Evolutionary conservation across 2,888 invertebrate species (phyloP).

Genomic region (Synergus umbraculus): DNA sequence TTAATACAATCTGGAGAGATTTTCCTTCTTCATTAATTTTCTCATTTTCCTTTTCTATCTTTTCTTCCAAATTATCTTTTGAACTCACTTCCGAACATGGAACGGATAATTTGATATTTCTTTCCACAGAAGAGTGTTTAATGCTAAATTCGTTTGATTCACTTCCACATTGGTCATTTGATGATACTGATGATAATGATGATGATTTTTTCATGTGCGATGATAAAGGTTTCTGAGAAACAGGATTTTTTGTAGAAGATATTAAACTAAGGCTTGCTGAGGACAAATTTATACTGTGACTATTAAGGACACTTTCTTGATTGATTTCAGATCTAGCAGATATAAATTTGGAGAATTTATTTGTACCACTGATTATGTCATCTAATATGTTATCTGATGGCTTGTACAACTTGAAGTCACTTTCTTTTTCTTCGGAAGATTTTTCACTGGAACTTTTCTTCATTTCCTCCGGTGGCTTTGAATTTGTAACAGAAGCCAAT

Average conservation of each 20-base stretch:
- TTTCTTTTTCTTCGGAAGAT: not conserved
- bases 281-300: constrained; percentile 20
- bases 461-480: not conserved
- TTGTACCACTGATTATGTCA: not conserved
- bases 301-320: not conserved
- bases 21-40: not conserved
- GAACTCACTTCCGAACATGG: not conserved
- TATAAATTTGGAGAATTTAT: not conserved
- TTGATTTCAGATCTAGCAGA: not conserved
- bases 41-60: not conserved
- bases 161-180: not conserved
- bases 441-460: not conserved
- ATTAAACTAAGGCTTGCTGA: constrained; percentile 9
- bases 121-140: constrained; percentile 6
- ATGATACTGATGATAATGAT: not conserved
- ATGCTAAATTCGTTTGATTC: constrained; percentile 19
- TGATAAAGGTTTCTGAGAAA: not conserved
- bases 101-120: not conserved
- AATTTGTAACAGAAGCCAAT: not conserved
- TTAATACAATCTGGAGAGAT: not conserved
- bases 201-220: not conserved
- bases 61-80: not conserved
- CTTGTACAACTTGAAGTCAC: not conserved
- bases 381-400: not conserved
- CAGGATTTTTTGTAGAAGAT: constrained; percentile 10